Base-by-base conservation (phyloP, 2,797 vertebrate genomes). In the Tragelaphus eurycerus region DNA sequence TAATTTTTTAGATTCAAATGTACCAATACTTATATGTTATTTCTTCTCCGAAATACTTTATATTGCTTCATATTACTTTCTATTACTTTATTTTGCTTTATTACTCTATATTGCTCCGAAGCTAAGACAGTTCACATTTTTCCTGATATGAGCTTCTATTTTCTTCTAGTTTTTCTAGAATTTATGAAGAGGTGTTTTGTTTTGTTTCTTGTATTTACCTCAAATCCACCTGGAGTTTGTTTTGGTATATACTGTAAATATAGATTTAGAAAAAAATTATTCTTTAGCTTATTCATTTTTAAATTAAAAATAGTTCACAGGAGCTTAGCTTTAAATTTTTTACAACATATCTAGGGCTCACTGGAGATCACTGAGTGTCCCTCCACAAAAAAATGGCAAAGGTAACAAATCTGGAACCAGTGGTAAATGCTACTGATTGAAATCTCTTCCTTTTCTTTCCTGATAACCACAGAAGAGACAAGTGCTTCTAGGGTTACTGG, bases 251-350 rank as follows among this genome's bases (percentile, higher is more conserved):
- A 59, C 19, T 85, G 19, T 82, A 78, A 94, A 87, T 52, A 31
- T 23, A 74, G 27, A 74, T 38, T 23, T 43, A 43, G 43, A 43
- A 43, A 46, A 46, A 71, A 90, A 82, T 6, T 92, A 14, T 94
- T 94, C 34, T 86, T 93, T 50, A 31, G 43, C 14, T 90, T 82
- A 38, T 52, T 90, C 4, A 23, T 78, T 84, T 91, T 86, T 31
- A 6, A 54, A 91, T 86, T 90, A 94, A 97, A 82, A 95, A 60
- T 27, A 96, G 46, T 84, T 97, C 25, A 90, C 4, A 81, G 50
- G 34, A 85, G 55, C 10, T 38, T 96, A 7, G 17, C 27, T 85
- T 90, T 94, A 79, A 67, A 67, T 55, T 71, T 64, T n/a, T 50
- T 94, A 34, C 19, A 93, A 43, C 23, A 31, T 74, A 74, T 5